Conservation (phyloP, 2,888 invertebrate species). For the Nomada ferruginata region DNA sequence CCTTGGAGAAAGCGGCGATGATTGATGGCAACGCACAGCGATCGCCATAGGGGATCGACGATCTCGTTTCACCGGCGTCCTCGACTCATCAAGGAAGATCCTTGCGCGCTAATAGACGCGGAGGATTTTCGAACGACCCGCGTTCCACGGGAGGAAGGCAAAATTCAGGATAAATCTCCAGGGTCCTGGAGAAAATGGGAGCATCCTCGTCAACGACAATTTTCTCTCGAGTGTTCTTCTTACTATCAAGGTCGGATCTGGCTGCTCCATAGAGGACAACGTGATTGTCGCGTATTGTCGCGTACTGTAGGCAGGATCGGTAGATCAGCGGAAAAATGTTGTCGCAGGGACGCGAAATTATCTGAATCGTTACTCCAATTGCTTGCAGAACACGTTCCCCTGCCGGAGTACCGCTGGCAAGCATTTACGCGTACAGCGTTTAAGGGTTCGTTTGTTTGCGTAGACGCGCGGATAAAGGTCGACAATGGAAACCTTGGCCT, state of each 20-base stretch:
- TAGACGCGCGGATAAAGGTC: too few relatives aligned
- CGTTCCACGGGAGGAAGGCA: neutral
- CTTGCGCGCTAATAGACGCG: constrained; percentile 47
- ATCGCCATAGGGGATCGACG: constrained; percentile 59
- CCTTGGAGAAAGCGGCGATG: constrained; percentile 42
- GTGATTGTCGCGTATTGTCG: constrained; percentile 40
- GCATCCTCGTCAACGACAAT: constrained; percentile 59
- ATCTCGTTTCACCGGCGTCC: constrained; percentile 54
- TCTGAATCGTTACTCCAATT: constrained; percentile 29
- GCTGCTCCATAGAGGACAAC: constrained; percentile 11
- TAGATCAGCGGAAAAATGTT: constrained; percentile 45
- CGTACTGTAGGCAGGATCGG: constrained; percentile 29
- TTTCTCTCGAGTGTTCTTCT: constrained; percentile 37
- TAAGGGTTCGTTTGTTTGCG: too few relatives aligned
- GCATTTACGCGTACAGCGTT: neutral
- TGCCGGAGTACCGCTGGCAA: neutral
- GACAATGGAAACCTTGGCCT: too few relatives aligned
- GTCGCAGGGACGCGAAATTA: constrained; percentile 33
- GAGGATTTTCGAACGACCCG: constrained; percentile 51
- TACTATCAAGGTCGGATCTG: constrained; percentile 58
- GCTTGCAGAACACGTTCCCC: neutral
- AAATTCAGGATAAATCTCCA: constrained; percentile 8
- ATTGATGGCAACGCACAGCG: constrained; percentile 50
- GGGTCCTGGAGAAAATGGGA: constrained; percentile 42
- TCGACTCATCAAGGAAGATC: constrained; percentile 65